Evolutionary conservation across 2,888 invertebrate species (phyloP), one percentile per base, ranked within the genome.

Genomic region (Drosophila paranaensis): DNA sequence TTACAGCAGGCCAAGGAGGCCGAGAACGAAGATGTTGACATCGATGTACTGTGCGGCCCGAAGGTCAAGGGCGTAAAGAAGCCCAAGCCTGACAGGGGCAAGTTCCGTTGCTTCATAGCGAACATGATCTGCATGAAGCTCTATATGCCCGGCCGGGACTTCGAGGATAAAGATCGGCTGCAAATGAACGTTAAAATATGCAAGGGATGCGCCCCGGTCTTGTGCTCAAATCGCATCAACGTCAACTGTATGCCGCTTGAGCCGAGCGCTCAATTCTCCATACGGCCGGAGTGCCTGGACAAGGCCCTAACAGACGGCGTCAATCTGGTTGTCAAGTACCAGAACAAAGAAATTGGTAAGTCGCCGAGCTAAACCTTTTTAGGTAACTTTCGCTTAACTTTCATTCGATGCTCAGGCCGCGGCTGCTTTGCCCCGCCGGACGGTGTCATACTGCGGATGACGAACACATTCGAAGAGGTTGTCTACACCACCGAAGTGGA

Each of bases 81-180:
- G 45, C 37, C 48, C 30, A 77, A 82, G 16, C 14, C 20, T 6
- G 50, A 68, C 6, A 60, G 54, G 43, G 77, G 66, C 0, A 6
- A 51, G 0, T 56, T 57, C 14, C 56, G 58, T 4, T 77, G 71
- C 20, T 84, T 74, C 11, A 54, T 68, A 6, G 68, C 66, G 1
- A 84, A 87, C 20, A 71, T 84, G 71, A 66, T 82, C 43, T 82
- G 71, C 45, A 66, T 58, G 50, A 81, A 70, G 35, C 60, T 85
- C 10, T 33, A 79, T 8, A 78, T 85, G 84, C 86, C 86, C 3
- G 86, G 86, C 2, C 54, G 66, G 6, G 72, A 79, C 6, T 88
- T 86, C n/a, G 79, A 70, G 42, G 60, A 57, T 3, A 68, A n/a
- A 0, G 74, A 75, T 0, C 9, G 46, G 10, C 55, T 88, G 8